Base-by-base conservation (phyloP, 2,113 vertebrate species). In the Osmerus eperlanus region DNA sequence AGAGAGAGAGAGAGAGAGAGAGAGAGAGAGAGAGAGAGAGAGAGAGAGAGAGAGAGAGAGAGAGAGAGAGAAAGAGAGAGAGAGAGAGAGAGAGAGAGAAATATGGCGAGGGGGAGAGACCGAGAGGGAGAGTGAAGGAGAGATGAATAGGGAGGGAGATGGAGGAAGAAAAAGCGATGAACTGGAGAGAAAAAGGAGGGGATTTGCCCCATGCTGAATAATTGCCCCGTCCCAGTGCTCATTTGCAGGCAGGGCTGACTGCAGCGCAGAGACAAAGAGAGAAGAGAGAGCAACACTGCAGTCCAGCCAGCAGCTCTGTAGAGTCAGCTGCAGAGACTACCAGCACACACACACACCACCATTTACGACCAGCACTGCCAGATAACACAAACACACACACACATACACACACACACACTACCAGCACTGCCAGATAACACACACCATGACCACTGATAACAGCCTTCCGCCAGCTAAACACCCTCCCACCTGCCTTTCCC, bases 201-300 rank as follows among this genome's bases (percentile, higher is more conserved):
- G 80, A 78, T 14, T 79, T 36, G 70, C 72, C 76, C 76, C 47
- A 11, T 65, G 85, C 82, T 87, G 85, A 89, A 89, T 86, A 87
- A 86, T 87, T 59, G 75, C 81, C 77, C 81, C 80, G 82, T 87
- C 75, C 82, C 25, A 25, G 82, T 70, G 81, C 87, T 89, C 84
- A 90, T 90, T 90, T 88, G 85, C 83, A 89, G 83, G 86, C 89
- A 86, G 14, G 54, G 54, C 14, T 55, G 54, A 4, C 14, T 55
- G 14, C 54, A 55, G 28, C 19, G 13, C 59, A 65, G 25, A 41
- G 19, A 63, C 47, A 55, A n/a, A 52, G 68, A 61, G 41, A 53
- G 58, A 28, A 4, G 28, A 29, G 32, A 18, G 11, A 12, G 36
- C 25, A 25, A 0, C 16, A 56, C 54, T 56, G 54, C 54, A 56